phyloP scores from a whole-genome alignment of 2,113 vertebrate genomes.

The Poeciliopsis prolifica region DNA sequence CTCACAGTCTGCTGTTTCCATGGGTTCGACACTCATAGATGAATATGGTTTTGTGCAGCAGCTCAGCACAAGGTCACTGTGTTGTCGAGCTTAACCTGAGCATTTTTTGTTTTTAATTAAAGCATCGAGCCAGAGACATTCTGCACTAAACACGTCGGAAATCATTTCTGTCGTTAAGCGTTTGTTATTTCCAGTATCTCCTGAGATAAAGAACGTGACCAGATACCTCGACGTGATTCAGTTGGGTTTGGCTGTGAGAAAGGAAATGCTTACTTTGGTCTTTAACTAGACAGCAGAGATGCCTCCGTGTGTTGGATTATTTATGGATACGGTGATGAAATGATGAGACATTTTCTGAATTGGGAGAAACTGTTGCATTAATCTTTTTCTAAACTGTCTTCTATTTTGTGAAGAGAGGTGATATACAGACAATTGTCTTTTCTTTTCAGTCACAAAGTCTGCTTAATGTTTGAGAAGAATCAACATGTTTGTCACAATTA shows the following conservation, averaged over 20 bases:
- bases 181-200: not conserved
- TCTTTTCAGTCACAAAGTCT: not conserved
- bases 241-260: not conserved
- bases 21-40: not conserved
- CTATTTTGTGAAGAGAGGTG: not conserved
- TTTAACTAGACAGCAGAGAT: not conserved
- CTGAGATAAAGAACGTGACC: not conserved
- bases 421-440: not conserved
- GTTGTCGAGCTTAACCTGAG: conserved; percentile 1
- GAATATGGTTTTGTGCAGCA: not conserved
- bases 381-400: not conserved
- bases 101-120: not conserved
- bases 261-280: not conserved
- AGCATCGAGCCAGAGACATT: not conserved
- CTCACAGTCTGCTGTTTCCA: conserved; percentile 4
- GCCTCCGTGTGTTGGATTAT: not conserved
- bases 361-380: not conserved
- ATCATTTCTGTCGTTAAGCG: not conserved
- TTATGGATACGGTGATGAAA: not conserved
- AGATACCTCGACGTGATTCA: not conserved
- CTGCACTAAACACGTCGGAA: not conserved
- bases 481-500: not conserved
- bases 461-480: not conserved
- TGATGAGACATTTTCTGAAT: not conserved
- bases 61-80: not conserved